Base-by-base conservation (phyloP, 2,113 vertebrate species). In the Brevimyrus niger region DNA sequence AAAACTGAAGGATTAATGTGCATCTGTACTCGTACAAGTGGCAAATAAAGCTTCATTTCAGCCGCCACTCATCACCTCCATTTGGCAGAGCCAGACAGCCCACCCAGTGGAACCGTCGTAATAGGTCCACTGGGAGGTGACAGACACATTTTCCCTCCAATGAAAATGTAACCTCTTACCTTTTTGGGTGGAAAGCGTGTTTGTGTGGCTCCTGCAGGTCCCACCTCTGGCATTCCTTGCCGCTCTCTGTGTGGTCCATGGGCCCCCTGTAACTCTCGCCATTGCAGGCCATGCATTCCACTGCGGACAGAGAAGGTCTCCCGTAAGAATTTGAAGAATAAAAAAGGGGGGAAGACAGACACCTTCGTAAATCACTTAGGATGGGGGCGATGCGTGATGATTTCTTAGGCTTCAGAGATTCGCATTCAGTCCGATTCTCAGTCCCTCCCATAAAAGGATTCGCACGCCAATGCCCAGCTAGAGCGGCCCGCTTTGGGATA, bases 181-280 rank as follows among this genome's bases (percentile, higher is more conserved):
- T 98, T 93, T 98, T 98, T 80, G 98, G 97, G 90, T 97, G 95
- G 93, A 97, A 98, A 91, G 94, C 94, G 93, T 99, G 98, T 91
- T 95, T 97, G 93, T 99, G 97, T 87, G 98, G 98, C 89, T 95
- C 97, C 91, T 95, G 92, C 23, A 95, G 96, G 94, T 99, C 98
- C 98, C 98, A 99, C 89, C 98, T 96, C 93, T 99, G 98, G 91
- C 98, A 99, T 93, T 97, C 97, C 90, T 96, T 98, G 90, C 98
- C 98, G 0, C 96, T 96, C 92, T 97, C 96, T 0, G 98, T 99
- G 90, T 96, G 97, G 95, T 99, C 98, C 97, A 99, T 95, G 88
- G 97, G 97, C 6, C 98, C 98, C 89, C 92, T 95, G 83, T 99
- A 99, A 92, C 93, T 95, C 93, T 98, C 98, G 61, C 98, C 98